A percentile compares a stretch with the other conserved stretches of the same genome.
These are phyloP conservation scores for Xylota segnis DNA, from an alignment of 2,888 invertebrate genomes.

Conservation along the genomic window DNA sequence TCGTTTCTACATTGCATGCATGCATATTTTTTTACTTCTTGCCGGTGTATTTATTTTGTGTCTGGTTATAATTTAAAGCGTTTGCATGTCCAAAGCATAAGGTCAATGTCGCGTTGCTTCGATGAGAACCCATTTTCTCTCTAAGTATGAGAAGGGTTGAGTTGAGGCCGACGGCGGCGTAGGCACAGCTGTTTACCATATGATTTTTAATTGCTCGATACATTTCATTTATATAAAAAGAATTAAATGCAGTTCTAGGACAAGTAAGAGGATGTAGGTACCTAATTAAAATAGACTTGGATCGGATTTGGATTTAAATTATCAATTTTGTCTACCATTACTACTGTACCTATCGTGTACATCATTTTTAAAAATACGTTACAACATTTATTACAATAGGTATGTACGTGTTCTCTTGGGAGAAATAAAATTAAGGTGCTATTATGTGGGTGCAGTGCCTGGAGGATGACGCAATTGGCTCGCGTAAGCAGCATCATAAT, in stretches of 20 bases:
- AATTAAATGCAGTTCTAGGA: conserved; percentile 1
- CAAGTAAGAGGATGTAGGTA: background rate
- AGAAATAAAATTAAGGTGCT: background rate
- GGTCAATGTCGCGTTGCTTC: conserved; percentile 75
- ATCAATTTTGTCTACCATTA: background rate
- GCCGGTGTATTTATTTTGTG: conserved; percentile 74
- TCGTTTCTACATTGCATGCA: conserved; percentile 57
- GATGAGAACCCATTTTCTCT: conserved; percentile 67
- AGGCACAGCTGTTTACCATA: conserved; percentile 74
- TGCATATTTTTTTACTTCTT: conserved; percentile 70
- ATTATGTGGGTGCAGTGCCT: conserved; percentile 33
- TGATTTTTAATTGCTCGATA: conserved; percentile 64
- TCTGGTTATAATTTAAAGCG: conserved; percentile 75
- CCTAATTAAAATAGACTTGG: background rate
- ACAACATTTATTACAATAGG: background rate
- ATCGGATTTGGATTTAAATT: background rate
- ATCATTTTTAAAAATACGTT: too few species aligned
- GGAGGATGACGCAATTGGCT: background rate
- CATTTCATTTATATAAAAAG: conserved; percentile 38
- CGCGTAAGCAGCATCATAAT: background rate
- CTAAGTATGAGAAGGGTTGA: conserved; percentile 33
- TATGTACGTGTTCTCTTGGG: background rate
- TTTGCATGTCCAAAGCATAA: conserved; percentile 77
- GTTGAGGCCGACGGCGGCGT: conserved; percentile 9
- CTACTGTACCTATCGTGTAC: too few species aligned